Conservation (phyloP, 2,888 invertebrate genomes). For the Pseudoips prasinana region DNA sequence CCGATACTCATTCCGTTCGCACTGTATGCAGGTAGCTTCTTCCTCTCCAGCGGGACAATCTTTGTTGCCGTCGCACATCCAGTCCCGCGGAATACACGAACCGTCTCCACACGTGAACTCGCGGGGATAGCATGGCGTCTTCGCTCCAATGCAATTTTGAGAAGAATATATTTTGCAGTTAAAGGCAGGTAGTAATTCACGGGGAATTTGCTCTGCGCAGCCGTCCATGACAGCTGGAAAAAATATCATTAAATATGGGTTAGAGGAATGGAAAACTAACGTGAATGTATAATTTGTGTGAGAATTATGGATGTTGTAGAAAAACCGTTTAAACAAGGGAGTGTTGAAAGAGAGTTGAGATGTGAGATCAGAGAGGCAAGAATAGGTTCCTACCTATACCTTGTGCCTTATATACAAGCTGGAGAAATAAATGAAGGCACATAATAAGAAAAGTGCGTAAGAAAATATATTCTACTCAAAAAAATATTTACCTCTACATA, state of each 20-base stretch:
- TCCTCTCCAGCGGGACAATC: constrained; percentile 85
- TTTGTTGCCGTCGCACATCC: constrained; percentile 83
- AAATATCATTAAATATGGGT: no score
- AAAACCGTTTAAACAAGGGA: no score
- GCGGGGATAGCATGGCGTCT: constrained; percentile 71
- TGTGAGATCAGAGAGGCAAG: no score
- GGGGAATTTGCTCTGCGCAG: constrained; percentile 83
- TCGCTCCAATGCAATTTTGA: constrained; percentile 78
- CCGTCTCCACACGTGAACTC: constrained; percentile 83
- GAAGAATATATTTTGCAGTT: constrained; percentile 83
- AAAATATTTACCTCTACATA: constrained; percentile 84
- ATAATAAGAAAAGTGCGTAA: no score
- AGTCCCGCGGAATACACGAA: constrained; percentile 82
- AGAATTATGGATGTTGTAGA: no score
- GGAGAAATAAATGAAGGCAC: no score
- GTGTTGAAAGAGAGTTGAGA: no score
- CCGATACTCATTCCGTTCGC: constrained; percentile 63
- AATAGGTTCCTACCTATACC: no score
- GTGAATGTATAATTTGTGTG: background rate
- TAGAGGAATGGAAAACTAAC: background rate
- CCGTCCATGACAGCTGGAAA: constrained; percentile 82
- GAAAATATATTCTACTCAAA: no score
- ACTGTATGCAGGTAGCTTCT: constrained; percentile 76
- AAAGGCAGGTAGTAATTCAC: constrained; percentile 80
- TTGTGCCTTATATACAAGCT: no score